A percentile compares a stretch with the other conserved stretches of the same genome.
Conservation (phyloP, 2,797 vertebrate species). For the Todus mexicanus region DNA sequence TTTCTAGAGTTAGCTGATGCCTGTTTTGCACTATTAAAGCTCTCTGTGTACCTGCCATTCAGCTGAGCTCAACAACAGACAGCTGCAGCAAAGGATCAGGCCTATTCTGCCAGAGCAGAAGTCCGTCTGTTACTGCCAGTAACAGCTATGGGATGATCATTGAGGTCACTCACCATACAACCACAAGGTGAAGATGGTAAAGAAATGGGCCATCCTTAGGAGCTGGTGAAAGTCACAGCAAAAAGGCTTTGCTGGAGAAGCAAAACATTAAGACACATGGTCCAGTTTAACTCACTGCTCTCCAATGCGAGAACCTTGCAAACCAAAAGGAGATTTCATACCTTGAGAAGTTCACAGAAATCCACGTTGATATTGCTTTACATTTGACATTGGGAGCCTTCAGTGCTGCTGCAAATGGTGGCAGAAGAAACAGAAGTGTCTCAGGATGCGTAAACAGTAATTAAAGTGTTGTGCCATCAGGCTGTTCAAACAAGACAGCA, state of each 20-base stretch:
- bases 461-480: neutral
- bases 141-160: neutral
- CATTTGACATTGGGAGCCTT: neutral
- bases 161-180: too few species aligned
- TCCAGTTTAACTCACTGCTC: fast-evolving
- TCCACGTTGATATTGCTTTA: fast-evolving
- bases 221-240: neutral
- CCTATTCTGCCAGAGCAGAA: neutral
- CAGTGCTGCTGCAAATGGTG: neutral
- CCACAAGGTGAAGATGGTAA: neutral
- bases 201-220: neutral
- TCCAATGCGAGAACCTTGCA: fast-evolving
- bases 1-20: neutral
- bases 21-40: neutral
- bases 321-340: neutral
- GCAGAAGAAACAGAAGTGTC: neutral
- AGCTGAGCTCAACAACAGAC: neutral
- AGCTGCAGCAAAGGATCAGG: neutral
- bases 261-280: neutral
- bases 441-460: neutral
- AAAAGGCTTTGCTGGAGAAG: neutral
- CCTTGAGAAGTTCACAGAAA: neutral
- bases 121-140: neutral
- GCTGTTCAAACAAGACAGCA: neutral
- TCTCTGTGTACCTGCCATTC: neutral